phyloP scores from a whole-genome alignment of 2,888 invertebrate genomes.

The Eupithecia subumbrata region DNA sequence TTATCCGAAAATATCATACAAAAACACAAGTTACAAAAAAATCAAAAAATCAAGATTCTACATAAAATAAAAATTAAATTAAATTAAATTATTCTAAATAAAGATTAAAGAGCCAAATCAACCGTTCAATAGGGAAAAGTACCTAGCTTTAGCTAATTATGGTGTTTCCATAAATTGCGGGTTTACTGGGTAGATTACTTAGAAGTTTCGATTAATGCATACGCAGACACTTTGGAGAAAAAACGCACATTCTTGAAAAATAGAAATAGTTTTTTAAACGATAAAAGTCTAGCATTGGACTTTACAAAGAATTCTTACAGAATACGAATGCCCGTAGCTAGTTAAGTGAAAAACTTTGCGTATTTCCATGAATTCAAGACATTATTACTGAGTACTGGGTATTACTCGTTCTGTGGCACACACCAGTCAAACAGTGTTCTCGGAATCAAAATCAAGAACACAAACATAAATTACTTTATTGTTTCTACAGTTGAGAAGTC shows the following conservation, averaged over 20 bases:
- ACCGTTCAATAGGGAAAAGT: too few species aligned
- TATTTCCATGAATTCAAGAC: not conserved
- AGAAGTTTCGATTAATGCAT: not conserved
- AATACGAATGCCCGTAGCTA: not conserved
- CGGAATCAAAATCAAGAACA: conserved; percentile 8
- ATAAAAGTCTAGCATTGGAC: too few species aligned
- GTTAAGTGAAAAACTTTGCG: conserved; percentile 5
- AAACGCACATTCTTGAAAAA: not conserved
- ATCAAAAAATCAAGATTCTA: too few species aligned
- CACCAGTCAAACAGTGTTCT: not conserved
- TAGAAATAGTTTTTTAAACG: not conserved
- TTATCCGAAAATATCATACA: too few species aligned
- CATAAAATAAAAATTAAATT: too few species aligned
- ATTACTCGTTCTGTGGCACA: not conserved
- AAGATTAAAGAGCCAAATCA: too few species aligned
- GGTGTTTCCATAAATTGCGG: not conserved
- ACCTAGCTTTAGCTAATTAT: too few species aligned
- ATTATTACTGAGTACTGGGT: not conserved
- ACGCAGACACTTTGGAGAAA: not conserved
- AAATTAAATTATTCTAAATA: too few species aligned
- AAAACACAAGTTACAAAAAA: too few species aligned
- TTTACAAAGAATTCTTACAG: not conserved
- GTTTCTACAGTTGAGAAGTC: not conserved
- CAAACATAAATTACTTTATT: not conserved
- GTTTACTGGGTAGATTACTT: not conserved